Conservation (phyloP, 2,888 invertebrate genomes). For the Ditula angustiorana region DNA sequence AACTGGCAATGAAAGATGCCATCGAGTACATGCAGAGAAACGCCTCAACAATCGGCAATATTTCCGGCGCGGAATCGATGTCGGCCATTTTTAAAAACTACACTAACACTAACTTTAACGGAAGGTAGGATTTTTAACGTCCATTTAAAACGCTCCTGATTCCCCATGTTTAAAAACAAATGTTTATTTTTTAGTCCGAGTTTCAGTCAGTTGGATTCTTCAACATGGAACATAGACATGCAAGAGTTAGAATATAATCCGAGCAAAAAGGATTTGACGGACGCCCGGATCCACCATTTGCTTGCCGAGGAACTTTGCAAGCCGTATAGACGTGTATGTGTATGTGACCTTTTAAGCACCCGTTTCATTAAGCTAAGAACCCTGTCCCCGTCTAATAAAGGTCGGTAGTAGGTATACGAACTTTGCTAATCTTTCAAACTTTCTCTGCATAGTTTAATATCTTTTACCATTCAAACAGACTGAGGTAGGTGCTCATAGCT, state of each 20-base stretch:
- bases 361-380: slow-evolving; percentile 24
- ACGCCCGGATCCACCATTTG: slow-evolving; percentile 97
- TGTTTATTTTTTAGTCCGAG: slow-evolving; percentile 87
- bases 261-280: slow-evolving; percentile 95
- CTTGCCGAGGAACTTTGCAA: slow-evolving; percentile 95
- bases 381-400: not conserved
- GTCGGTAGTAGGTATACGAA: not conserved
- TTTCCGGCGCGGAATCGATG: slow-evolving; percentile 95
- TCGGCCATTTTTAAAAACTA: slow-evolving; percentile 96
- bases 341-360: slow-evolving; percentile 43
- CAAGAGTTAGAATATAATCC: slow-evolving; percentile 97
- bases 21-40: slow-evolving; percentile 96
- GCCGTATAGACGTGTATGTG: slow-evolving; percentile 93
- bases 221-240: slow-evolving; percentile 96
- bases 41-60: slow-evolving; percentile 94
- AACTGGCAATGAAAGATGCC: slow-evolving; percentile 96
- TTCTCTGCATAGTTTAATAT: slow-evolving; percentile 1
- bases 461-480: not conserved
- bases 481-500: not conserved
- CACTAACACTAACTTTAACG: slow-evolving; percentile 92
- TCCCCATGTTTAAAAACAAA: slow-evolving; percentile 17
- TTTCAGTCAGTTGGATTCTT: slow-evolving; percentile 93
- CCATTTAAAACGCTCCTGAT: slow-evolving; percentile 5
- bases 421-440: not conserved
- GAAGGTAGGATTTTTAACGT: slow-evolving; percentile 86